A percentile compares a stretch with the other conserved stretches of the same genome.
Evolutionary conservation across 2,797 vertebrate genomes (phyloP).

Genomic region (Allobates femoralis): DNA sequence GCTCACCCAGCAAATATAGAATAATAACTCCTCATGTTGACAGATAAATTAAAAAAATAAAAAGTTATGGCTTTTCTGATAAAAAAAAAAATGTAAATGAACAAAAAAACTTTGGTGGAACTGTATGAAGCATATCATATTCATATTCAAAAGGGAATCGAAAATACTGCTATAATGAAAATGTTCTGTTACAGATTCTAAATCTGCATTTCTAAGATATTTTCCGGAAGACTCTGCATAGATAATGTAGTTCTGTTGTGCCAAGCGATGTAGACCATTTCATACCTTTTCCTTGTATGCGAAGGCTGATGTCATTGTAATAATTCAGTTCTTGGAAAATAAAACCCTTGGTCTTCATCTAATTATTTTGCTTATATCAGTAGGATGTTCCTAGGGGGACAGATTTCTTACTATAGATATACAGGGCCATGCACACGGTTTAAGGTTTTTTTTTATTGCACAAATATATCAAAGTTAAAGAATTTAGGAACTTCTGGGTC

Average conservation of each 20-base stretch:
- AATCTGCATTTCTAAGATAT: not conserved
- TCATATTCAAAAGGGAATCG: not conserved
- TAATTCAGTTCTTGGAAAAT: not conserved
- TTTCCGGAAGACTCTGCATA: not conserved
- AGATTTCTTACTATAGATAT: not conserved
- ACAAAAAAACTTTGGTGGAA: too few relatives aligned
- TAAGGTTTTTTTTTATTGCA: too few relatives aligned
- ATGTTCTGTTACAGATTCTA: not conserved
- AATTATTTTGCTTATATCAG: not conserved
- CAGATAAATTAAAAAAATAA: too few relatives aligned
- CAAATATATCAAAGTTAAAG: not conserved
- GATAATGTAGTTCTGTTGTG: not conserved
- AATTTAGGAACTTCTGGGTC: too few relatives aligned
- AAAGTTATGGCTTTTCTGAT: too few relatives aligned
- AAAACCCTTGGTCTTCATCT: not conserved
- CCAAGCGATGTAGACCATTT: not conserved
- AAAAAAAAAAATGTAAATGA: too few relatives aligned
- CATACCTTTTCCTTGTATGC: not conserved
- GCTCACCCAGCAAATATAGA: too few relatives aligned
- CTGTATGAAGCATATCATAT: not conserved
- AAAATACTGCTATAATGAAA: not conserved
- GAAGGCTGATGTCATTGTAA: not conserved
- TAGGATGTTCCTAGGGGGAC: not conserved
- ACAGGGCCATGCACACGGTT: too few relatives aligned
- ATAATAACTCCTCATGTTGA: too few relatives aligned